phyloP scores from a whole-genome alignment of 2,888 invertebrate species.

The Iselma pallidipennis region DNA sequence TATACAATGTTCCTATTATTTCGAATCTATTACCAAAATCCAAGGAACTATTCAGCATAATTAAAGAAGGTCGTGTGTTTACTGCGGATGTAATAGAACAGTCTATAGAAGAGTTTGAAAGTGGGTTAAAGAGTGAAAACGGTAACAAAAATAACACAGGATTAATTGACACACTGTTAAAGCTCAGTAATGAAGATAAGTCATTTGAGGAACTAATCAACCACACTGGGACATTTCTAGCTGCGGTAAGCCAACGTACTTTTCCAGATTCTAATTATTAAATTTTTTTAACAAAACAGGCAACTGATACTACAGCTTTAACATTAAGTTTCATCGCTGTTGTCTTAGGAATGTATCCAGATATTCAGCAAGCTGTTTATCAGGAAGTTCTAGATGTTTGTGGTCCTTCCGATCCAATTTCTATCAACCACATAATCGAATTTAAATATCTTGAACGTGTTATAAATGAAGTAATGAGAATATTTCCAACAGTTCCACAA shows the following conservation, averaged over 20 bases:
- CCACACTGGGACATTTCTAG: constrained; percentile 25
- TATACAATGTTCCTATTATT: neutral
- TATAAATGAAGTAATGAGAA: constrained; percentile 25
- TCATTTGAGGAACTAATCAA: constrained; percentile 20
- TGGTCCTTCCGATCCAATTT: constrained; percentile 9
- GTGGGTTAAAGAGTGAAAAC: neutral
- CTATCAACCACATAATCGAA: constrained; percentile 16
- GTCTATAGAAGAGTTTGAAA: neutral
- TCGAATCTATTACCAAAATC: neutral
- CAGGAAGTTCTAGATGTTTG: constrained; percentile 22
- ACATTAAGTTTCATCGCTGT: constrained; percentile 20
- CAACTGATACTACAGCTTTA: constrained; percentile 22
- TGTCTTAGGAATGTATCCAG: constrained; percentile 26
- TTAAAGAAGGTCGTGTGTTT: neutral
- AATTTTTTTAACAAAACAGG: constrained; percentile 13
- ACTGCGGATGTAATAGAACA: neutral
- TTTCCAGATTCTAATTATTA: too few species aligned
- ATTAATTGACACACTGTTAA: neutral
- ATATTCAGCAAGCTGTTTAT: constrained; percentile 23
- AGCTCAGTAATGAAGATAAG: constrained; percentile 3
- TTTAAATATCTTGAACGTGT: constrained; percentile 25
- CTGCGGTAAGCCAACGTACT: constrained; percentile 28
- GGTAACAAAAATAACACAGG: neutral
- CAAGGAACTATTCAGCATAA: neutral
- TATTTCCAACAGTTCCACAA: constrained; percentile 22